Percentiles rank a stretch among this genome's conserved stretches.
Evolutionary conservation across 2,888 invertebrate species (phyloP).

Genomic region (Drosophila meridionalis): DNA sequence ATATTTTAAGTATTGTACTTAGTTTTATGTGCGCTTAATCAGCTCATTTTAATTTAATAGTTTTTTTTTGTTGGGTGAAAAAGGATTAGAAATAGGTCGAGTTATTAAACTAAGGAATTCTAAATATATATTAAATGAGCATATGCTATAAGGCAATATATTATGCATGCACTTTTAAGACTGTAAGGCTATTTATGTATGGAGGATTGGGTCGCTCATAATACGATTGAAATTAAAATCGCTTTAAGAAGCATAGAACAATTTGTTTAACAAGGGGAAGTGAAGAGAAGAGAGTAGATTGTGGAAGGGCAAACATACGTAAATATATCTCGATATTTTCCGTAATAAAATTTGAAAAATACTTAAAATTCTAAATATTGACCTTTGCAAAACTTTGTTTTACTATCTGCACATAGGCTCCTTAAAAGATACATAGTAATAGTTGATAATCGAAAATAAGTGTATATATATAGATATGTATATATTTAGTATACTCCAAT

Average conservation of each 20-base stretch:
- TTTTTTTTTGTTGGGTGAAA: not conserved
- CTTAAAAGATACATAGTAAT: no score
- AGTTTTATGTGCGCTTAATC: constrained; percentile 14
- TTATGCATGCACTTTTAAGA: not conserved
- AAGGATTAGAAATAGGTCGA: no score
- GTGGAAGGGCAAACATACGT: no score
- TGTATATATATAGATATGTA: no score
- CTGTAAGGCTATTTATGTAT: not conserved
- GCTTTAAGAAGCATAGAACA: not conserved
- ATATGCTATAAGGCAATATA: not conserved
- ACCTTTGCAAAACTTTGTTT: no score
- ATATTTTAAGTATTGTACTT: constrained; percentile 25
- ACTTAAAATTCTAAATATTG: no score
- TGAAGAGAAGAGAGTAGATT: not conserved
- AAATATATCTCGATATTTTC: no score
- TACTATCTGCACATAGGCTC: no score
- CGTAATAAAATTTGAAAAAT: no score
- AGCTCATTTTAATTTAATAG: constrained; percentile 16
- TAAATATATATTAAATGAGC: not conserved
- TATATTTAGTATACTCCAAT: no score
- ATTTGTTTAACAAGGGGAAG: not conserved
- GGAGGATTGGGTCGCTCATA: not conserved
- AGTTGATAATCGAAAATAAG: no score
- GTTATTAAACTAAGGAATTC: not conserved
- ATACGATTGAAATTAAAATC: not conserved